Percentiles rank a stretch among this genome's conserved stretches.
Conservation (phyloP, 2,113 vertebrate genomes). For the Osmerus eperlanus region DNA sequence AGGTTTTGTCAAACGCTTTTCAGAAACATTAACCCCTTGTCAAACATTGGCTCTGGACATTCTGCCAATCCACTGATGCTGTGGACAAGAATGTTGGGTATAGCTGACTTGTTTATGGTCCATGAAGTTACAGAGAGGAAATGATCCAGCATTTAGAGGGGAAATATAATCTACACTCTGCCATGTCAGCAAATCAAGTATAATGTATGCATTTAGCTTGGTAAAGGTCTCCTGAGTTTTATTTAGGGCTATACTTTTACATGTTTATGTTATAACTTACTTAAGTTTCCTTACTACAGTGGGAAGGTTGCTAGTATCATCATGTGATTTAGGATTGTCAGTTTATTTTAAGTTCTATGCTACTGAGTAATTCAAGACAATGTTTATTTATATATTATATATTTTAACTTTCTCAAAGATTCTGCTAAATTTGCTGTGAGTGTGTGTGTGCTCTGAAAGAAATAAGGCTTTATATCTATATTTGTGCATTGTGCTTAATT, state of each 20-base stretch:
- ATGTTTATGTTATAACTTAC: not conserved
- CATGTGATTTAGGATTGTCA: too few relatives aligned
- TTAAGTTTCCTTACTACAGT: not conserved
- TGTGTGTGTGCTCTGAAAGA: too few relatives aligned
- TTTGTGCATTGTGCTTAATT: too few relatives aligned
- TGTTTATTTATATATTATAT: not conserved
- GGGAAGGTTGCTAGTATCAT: too few relatives aligned
- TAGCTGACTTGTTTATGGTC: constrained; percentile 40
- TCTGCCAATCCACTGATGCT: constrained; percentile 44
- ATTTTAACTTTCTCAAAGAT: too few relatives aligned
- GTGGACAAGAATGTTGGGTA: constrained; percentile 42
- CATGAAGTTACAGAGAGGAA: constrained; percentile 25
- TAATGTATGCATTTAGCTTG: constrained; percentile 31
- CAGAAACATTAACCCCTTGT: constrained; percentile 66
- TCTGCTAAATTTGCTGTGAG: too few relatives aligned
- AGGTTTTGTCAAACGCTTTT: constrained; percentile 54
- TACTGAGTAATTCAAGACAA: not conserved
- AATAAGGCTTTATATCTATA: too few relatives aligned
- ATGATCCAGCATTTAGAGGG: constrained; percentile 39
- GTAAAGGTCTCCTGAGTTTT: not conserved
- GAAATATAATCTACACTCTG: constrained; percentile 30
- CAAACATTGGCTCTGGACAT: constrained; percentile 42
- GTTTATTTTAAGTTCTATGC: too few relatives aligned
- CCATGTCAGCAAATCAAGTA: constrained; percentile 44
- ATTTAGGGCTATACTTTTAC: constrained; percentile 7